Base-by-base conservation (phyloP, 2,113 vertebrate genomes). In the Phainopepla nitens region DNA sequence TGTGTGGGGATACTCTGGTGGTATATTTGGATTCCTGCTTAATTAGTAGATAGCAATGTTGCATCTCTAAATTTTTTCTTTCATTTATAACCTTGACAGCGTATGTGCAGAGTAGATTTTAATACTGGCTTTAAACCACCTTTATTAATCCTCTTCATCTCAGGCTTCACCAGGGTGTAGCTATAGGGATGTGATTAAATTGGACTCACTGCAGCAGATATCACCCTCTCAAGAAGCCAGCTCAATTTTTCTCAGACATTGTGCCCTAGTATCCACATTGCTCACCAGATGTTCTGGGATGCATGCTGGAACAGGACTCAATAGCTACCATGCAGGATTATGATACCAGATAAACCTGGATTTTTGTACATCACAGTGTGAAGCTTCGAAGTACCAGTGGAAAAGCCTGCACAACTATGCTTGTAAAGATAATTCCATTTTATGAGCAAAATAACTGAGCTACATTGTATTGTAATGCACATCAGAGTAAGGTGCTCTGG, bases 241-340 rank as follows among this genome's bases (percentile, higher is more conserved):
- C 25, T 53, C n/a, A 50, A 0, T 65, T 65, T 91, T 76, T 64
- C 31, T 69, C 62, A 61, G 45, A n/a, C 24, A n/a, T 11, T 2
- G 1, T 31, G 29, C 9, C 13, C 9, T 5, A 1, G 8, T 70
- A 53, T 35, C 15, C 10, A 11, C 5, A 3, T n/a, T 69, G 24
- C 54, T 84, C 10, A 87, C 24, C 20, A 47, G 47, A 16, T 62
- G 13, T 45, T 80, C 24, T 76, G 41, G 69, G 27, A 10, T 54
- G 20, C 2, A 1, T 61, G 42, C 5, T 91, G 65, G 53, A 20
- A 69, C 41, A 68, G 64, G 18, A 57, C 9, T 21, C 2, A 0
- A 41, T 23, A 82, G 41, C 16, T 69, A 68, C 10, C 2, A 2
- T 1, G 3, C 36, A 56, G 31, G 13, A 44, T 66, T 73, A 42